phyloP scores from a whole-genome alignment of 1,140 invertebrate species.

The Andrena cerasifolii region DNA sequence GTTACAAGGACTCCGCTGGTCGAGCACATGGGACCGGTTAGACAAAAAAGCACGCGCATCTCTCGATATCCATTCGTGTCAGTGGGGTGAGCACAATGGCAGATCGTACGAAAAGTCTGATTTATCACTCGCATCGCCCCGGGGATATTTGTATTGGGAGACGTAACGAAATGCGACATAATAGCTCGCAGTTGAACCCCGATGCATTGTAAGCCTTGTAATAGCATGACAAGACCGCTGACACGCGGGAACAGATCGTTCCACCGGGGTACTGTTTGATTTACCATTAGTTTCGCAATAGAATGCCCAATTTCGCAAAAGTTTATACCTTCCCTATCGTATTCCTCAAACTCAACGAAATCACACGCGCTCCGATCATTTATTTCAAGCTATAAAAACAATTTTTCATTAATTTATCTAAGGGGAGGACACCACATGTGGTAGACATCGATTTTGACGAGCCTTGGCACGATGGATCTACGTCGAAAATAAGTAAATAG shows the following conservation, averaged over 20 bases:
- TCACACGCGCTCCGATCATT: background rate
- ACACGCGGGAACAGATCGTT: constrained; percentile 61
- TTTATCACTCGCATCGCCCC: constrained; percentile 79
- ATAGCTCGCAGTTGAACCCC: constrained; percentile 79
- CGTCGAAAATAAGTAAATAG: too few relatives aligned
- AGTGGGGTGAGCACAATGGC: constrained; percentile 79
- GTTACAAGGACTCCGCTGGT: constrained; percentile 55
- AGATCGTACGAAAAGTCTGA: constrained; percentile 80
- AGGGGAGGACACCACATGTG: too few relatives aligned
- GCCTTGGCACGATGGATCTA: too few relatives aligned
- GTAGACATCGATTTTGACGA: too few relatives aligned
- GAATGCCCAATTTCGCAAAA: constrained; percentile 42
- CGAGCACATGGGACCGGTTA: constrained; percentile 71
- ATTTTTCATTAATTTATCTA: too few relatives aligned
- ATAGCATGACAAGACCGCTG: constrained; percentile 80
- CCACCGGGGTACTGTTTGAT: constrained; percentile 71
- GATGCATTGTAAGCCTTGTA: constrained; percentile 80
- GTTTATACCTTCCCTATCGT: background rate
- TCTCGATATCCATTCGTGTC: constrained; percentile 70
- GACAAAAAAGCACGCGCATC: constrained; percentile 48
- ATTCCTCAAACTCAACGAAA: background rate
- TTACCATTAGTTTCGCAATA: constrained; percentile 79
- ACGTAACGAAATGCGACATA: constrained; percentile 82
- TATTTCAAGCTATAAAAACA: too few relatives aligned
- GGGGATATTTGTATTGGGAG: constrained; percentile 80